Base-by-base conservation (phyloP, 2,888 invertebrate genomes). In the Xestoiulus laeticollis region DNA sequence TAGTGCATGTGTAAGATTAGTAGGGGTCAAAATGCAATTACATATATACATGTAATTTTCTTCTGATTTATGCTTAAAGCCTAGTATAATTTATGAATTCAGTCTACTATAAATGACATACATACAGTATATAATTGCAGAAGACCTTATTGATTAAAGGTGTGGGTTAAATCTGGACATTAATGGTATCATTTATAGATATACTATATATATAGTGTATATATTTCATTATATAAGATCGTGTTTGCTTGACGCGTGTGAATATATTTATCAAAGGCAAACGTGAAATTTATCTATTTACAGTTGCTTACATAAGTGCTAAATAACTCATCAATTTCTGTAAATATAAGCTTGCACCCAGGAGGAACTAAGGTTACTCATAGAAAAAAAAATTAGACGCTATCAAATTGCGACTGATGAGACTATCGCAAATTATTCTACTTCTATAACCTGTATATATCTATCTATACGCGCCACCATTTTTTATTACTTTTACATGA, bases 401-500 rank as follows among this genome's bases (percentile, higher is more conserved):
- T 68, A 12, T 68, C 68, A 68, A 19, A 8, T 22, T 22, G 22
- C 26, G 10, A 26, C 68, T 68, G 26, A 68, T 68, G 68, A 68
- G 26, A 68, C 68, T 68, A 68, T 68, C 68, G 68, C 68, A 68
- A 68, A 68, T 68, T 68, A 68, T 68, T 12, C 68, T 26, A 22
- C n/a, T 2, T 59, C 2, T 59, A 3, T 26, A 68, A n/a, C n/a
- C n/a, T n/a, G n/a, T 26, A 59, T 26, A 10, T 68, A 26, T 68
- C 22, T 68, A 68, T 68, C 68, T 68, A 4, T 68, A 22, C 10
- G n/a, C 68, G 68, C 26, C 68, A 26, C 26, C 68, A 68, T 68
- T 68, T 68, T 53, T 68, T 68, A 68, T 68, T 68, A 68, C 68
- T 68, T 68, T 68, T 68, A 68, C 68, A 68, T 68, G 68, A 68